Evolutionary conservation across 2,797 vertebrate genomes (phyloP).

Genomic region (Girardinus metallicus): DNA sequence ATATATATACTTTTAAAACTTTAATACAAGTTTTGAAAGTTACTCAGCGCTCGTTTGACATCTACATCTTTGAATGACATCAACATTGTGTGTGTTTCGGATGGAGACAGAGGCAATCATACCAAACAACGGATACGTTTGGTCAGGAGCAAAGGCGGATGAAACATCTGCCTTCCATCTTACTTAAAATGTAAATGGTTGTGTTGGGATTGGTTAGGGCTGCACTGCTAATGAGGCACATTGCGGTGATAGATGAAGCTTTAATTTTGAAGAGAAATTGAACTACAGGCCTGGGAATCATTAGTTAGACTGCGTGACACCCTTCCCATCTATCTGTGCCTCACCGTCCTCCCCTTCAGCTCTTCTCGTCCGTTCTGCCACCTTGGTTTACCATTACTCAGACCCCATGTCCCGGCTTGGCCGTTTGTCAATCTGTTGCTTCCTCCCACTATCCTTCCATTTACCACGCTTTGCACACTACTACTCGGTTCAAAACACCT

Average conservation of each 20-base stretch:
- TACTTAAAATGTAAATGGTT: slow-evolving; percentile 71
- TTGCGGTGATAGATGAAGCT: slow-evolving; percentile 67
- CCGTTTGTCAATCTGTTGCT: slow-evolving; percentile 60
- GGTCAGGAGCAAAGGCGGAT: slow-evolving; percentile 34
- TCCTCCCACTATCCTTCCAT: slow-evolving; percentile 31
- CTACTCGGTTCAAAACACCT: slow-evolving; percentile 20
- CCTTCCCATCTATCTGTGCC: slow-evolving; percentile 65
- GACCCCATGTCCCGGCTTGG: slow-evolving; percentile 27
- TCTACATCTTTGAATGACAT: not conserved
- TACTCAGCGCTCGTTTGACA: slow-evolving; percentile 1
- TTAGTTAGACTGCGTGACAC: slow-evolving; percentile 65
- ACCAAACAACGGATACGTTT: slow-evolving; percentile 25
- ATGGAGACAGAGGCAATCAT: slow-evolving; percentile 2
- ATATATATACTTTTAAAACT: slow-evolving; percentile 26
- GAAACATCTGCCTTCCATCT: slow-evolving; percentile 55
- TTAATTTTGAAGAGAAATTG: slow-evolving; percentile 76
- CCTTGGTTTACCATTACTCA: slow-evolving; percentile 63
- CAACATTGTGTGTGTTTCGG: slow-evolving; percentile 6
- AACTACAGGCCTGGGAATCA: slow-evolving; percentile 74
- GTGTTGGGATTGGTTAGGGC: slow-evolving; percentile 62
- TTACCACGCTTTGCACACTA: slow-evolving; percentile 19
- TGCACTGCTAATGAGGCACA: slow-evolving; percentile 69
- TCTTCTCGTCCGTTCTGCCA: slow-evolving; percentile 51
- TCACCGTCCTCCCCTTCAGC: slow-evolving; percentile 53
- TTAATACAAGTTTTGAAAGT: slow-evolving; percentile 28